These are phyloP conservation scores for Pagetopsis macropterus DNA, from an alignment of 2,797 vertebrate genomes.

Conservation along the genomic window DNA sequence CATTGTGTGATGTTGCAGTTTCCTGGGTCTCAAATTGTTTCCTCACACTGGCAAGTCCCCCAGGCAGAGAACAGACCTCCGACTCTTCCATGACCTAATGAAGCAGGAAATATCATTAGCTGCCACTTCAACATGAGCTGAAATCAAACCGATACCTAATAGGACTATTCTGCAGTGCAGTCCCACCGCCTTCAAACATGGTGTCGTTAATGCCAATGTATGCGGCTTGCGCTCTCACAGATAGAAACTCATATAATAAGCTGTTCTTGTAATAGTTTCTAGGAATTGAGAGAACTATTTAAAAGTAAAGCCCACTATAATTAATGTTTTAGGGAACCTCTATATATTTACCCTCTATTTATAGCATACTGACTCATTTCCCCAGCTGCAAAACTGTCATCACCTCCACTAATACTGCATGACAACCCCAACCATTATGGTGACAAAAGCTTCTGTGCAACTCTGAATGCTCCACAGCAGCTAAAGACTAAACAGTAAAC, in stretches of 20 bases:
- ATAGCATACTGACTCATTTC: constrained; percentile 12
- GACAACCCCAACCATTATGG: constrained; percentile 53
- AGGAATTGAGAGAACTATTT: constrained; percentile 17
- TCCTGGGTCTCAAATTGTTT: constrained; percentile 92
- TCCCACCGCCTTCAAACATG: constrained; percentile 1
- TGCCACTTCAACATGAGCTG: constrained; percentile 61
- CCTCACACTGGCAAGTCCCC: constrained; percentile 91
- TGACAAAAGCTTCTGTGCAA: constrained; percentile 22
- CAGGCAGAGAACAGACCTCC: constrained; percentile 90
- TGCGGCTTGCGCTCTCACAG: constrained; percentile 13
- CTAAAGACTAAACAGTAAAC: background rate
- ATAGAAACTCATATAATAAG: constrained; percentile 11
- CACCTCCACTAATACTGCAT: constrained; percentile 50
- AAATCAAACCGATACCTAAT: constrained; percentile 65
- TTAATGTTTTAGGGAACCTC: constrained; percentile 30
- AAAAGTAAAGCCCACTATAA: constrained; percentile 21
- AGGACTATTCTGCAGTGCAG: constrained; percentile 41
- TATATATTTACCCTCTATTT: constrained; percentile 48
- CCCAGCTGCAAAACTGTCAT: constrained; percentile 52
- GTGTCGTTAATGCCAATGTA: constrained; percentile 1
- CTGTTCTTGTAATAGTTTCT: constrained; percentile 21
- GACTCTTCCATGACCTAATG: constrained; percentile 90
- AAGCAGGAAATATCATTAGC: constrained; percentile 78
- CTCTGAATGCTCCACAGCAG: background rate
- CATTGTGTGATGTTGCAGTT: constrained; percentile 82